A percentile compares a stretch with the other conserved stretches of the same genome.
These are phyloP conservation scores for Gerris lacustris DNA, from an alignment of 2,888 invertebrate species.

Conservation along the genomic window DNA sequence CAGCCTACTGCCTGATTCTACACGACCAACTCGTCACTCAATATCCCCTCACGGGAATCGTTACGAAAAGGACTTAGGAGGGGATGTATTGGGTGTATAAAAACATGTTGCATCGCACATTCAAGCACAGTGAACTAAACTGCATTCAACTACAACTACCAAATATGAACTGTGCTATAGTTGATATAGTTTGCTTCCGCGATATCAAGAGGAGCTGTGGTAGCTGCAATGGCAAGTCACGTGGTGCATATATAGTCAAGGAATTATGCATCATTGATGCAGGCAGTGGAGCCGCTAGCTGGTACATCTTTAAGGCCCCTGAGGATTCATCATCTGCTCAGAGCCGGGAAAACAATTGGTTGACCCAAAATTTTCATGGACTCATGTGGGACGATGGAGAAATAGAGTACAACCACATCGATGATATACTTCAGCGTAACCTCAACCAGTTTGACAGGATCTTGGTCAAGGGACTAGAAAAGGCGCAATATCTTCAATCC, in stretches of 20 bases:
- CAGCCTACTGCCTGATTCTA: conserved; percentile 32
- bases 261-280: neutral
- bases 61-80: neutral
- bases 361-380: neutral
- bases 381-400: neutral
- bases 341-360: neutral
- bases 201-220: neutral
- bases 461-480: neutral
- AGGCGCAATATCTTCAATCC: neutral
- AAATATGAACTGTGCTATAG: neutral
- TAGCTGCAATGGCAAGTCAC: neutral
- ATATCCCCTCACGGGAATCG: neutral
- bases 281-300: neutral
- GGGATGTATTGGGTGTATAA: neutral
- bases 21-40: conserved; percentile 23
- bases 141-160: no score
- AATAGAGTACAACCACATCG: neutral
- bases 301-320: neutral
- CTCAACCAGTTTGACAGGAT: neutral
- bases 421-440: neutral
- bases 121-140: neutral
- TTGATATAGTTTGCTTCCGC: neutral
- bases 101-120: neutral
- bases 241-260: neutral
- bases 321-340: neutral